Base-by-base conservation (phyloP, 2,888 invertebrate genomes). In the Eilema caniola region DNA sequence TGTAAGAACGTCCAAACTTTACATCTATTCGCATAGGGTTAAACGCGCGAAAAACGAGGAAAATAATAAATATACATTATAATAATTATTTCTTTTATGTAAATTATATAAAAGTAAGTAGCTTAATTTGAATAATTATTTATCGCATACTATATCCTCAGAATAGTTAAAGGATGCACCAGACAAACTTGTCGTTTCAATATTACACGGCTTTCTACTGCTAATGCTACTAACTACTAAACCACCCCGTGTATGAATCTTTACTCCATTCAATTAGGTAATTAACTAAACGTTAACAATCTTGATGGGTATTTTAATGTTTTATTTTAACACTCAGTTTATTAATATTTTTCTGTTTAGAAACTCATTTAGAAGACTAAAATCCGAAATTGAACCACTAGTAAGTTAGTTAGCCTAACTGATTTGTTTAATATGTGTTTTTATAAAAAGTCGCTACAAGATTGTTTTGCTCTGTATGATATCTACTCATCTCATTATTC, bases 401-500 rank as follows among this genome's bases (percentile, higher is more conserved):
- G n/a, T n/a, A n/a, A n/a, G n/a, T n/a, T n/a, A n/a, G n/a, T n/a
- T n/a, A n/a, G n/a, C n/a, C n/a, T n/a, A n/a, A n/a, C n/a, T n/a
- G n/a, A n/a, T n/a, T n/a, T n/a, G n/a, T n/a, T n/a, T n/a, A n/a
- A n/a, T n/a, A n/a, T n/a, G n/a, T n/a, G n/a, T n/a, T n/a, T n/a
- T n/a, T n/a, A n/a, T n/a, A n/a, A n/a, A n/a, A n/a, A n/a, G n/a
- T n/a, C n/a, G n/a, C n/a, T n/a, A n/a, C n/a, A n/a, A n/a, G n/a
- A n/a, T n/a, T n/a, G n/a, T n/a, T n/a, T 2, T 53, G n/a, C 53
- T 53, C 53, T 53, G 53, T 53, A n/a, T 53, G 53, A 53, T 53
- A 53, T 16, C 53, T 53, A n/a, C 53, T 53, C 53, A 53, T n/a
- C 53, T 53, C 53, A 53, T n/a, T n/a, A 53, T n/a, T 53, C 53